Percentiles rank a stretch among this genome's conserved stretches.
Evolutionary conservation across 1,140 invertebrate genomes (phyloP).

Genomic region (Diplogasteroides magnus): DNA sequence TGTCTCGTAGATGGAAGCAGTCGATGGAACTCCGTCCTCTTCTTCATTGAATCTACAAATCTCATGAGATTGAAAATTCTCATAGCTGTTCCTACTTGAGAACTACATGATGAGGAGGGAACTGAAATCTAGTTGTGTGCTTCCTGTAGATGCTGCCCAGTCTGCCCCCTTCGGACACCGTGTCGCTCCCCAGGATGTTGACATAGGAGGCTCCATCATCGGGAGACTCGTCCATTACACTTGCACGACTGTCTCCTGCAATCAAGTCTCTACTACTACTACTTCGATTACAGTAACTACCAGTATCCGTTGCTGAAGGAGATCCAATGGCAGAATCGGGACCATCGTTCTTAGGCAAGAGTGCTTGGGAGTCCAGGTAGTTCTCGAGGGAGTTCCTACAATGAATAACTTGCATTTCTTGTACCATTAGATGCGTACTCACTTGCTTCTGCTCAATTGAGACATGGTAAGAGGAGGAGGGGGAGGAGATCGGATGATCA

Average conservation of each 20-base stretch:
- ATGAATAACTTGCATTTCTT: not conserved
- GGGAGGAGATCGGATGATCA: no score
- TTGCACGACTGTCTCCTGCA: not conserved
- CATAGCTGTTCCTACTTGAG: not conserved
- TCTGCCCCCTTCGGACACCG: not conserved
- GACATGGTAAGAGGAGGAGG: no score
- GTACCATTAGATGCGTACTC: not conserved
- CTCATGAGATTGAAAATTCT: no score
- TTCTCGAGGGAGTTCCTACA: no score
- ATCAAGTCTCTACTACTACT: not conserved
- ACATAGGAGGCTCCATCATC: no score
- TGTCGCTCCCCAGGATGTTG: no score
- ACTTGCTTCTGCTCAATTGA: no score
- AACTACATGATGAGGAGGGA: not conserved
- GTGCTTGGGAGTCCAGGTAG: no score
- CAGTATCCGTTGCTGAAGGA: not conserved
- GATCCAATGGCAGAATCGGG: not conserved
- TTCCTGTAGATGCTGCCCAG: not conserved
- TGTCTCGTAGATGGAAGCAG: not conserved
- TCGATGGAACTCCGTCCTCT: no score
- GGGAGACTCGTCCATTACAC: not conserved
- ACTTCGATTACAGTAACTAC: not conserved
- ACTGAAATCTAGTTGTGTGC: not conserved
- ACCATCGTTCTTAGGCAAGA: no score
- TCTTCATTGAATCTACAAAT: no score